Base-by-base conservation (phyloP, 2,888 invertebrate genomes). In the Ennomos fuscantarius region DNA sequence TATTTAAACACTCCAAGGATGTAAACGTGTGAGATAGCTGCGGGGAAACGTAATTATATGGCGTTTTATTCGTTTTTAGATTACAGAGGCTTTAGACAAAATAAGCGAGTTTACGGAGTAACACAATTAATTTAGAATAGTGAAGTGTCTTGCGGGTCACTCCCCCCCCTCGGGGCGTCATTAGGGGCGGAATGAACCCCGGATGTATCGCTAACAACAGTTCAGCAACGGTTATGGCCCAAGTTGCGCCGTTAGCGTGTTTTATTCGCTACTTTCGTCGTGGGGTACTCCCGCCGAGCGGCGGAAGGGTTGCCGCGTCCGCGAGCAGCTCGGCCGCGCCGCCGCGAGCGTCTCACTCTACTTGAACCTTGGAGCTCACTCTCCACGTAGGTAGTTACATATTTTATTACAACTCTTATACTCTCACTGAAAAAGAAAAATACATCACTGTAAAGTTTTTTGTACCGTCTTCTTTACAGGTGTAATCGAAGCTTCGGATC, bases 221-320 rank as follows among this genome's bases (percentile, higher is more conserved):
- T 70, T 75, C 68, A 68, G 63, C 69, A 63, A 71, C 73, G 72
- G 65, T 72, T 73, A 76, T 63, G 66, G 67, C 64, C 48, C 31
- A 74, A 75, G 66, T 74, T 73, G 49, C 45, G 45, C 69, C 70
- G 72, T 73, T 74, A 72, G 65, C 65, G 65, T 69, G 68, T 70
- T 72, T 71, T 66, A 72, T 75, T 70, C 53, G 50, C 51, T 60
- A 60, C 66, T 64, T 66, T 57, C 36, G 12, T 8, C 37, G 37
- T 11, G 37, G 8, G 24, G 24, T 6, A 24, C 6, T 24, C 24
- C 0, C 24, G 5, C 3, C 6, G 6, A 24, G 24, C 6, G 3
- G 24, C 24, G 6, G 24, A 24, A 24, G 24, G 24, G n/a, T 13
- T 45, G 10, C 34, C n/a, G 15, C 13, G 8, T 43, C 13, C 33